A percentile compares a stretch with the other conserved stretches of the same genome.
Conservation (phyloP, 2,797 vertebrate species). For the Pangasius larnaudii region DNA sequence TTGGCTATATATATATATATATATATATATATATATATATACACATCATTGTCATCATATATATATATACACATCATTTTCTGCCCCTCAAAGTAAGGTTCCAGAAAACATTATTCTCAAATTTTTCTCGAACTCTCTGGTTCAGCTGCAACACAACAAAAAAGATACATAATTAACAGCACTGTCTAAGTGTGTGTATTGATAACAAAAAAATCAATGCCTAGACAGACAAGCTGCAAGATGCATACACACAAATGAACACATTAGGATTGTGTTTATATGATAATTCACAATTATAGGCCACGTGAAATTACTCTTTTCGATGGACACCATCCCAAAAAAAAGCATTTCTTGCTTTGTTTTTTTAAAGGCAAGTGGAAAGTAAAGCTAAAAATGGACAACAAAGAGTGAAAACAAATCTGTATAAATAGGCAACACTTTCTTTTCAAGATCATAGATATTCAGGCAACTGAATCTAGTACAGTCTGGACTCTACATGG, state of each 20-base stretch:
- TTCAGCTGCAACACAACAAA: slow-evolving; percentile 65
- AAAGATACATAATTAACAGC: not conserved
- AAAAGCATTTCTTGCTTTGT: not conserved
- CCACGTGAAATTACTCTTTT: not conserved
- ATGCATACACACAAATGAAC: not conserved
- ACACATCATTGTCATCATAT: too few relatives aligned
- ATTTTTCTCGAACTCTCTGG: accelerated
- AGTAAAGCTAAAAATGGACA: not conserved
- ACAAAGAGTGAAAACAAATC: not conserved
- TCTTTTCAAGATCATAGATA: not conserved
- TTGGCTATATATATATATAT: not conserved
- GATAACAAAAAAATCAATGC: not conserved
- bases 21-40: not conserved
- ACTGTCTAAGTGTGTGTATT: not conserved
- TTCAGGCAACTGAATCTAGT: not conserved
- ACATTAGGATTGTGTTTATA: not conserved
- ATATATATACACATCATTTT: not conserved
- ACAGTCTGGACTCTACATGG: not conserved
- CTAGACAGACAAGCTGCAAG: not conserved
- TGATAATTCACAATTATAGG: not conserved
- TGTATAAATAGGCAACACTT: not conserved
- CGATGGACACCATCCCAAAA: not conserved
- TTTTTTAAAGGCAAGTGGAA: not conserved
- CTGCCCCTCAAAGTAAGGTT: accelerated
- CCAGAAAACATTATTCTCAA: slow-evolving; percentile 35